phyloP scores from a whole-genome alignment of 2,113 vertebrate genomes.

The Myotis yumanensis region DNA sequence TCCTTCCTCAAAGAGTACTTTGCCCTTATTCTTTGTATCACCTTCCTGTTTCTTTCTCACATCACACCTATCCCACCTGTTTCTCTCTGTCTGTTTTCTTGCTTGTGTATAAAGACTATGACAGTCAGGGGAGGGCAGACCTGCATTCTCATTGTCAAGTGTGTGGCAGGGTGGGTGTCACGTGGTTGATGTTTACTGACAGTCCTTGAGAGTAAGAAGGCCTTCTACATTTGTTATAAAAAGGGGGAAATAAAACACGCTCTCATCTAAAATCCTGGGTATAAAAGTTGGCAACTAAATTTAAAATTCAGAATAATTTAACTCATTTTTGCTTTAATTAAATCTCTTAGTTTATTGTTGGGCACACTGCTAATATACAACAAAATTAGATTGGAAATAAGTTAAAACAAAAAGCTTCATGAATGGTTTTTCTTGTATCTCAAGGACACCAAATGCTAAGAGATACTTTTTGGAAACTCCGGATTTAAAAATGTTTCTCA shows the following conservation, averaged over 20 bases:
- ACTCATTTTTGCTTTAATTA: background rate
- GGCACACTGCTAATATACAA: background rate
- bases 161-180: background rate
- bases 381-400: background rate
- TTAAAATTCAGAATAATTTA: background rate
- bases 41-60: background rate
- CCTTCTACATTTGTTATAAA: background rate
- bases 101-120: background rate
- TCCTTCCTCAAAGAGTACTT: background rate
- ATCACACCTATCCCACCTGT: background rate
- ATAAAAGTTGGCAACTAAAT: constrained; percentile 5
- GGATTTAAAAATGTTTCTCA: background rate
- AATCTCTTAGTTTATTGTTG: background rate
- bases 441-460: background rate
- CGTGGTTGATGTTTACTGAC: background rate
- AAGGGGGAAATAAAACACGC: background rate
- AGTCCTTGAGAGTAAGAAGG: background rate
- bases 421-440: background rate
- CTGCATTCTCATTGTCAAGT: background rate
- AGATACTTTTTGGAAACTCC: background rate
- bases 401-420: background rate
- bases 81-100: background rate
- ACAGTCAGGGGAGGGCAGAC: background rate
- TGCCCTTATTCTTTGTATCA: background rate
- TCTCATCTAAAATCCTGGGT: constrained; percentile 17